Evolutionary conservation across 2,113 vertebrate species (phyloP).

Genomic region (Monopterus albus): DNA sequence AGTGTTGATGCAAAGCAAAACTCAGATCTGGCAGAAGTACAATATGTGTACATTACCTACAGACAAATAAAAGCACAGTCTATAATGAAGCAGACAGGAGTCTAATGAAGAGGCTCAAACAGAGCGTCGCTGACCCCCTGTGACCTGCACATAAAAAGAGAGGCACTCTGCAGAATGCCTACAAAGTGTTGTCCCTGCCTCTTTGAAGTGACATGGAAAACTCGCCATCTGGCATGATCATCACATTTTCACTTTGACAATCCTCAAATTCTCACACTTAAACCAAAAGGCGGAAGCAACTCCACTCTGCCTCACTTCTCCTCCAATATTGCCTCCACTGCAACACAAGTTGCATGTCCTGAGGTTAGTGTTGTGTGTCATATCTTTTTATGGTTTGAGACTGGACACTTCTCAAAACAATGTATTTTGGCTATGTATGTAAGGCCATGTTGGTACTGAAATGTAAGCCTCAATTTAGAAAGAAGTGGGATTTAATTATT

Average conservation of each 20-base stretch:
- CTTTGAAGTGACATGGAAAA: conserved; percentile 75
- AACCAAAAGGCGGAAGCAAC: conserved; percentile 17
- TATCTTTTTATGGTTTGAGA: neutral
- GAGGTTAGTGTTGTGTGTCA: neutral
- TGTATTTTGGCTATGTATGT: too few species aligned
- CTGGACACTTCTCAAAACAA: neutral
- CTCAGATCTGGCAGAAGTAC: conserved; percentile 46
- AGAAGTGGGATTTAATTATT: too few species aligned
- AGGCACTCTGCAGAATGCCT: conserved; percentile 69
- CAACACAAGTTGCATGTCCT: neutral
- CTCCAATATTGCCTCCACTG: conserved; percentile 12
- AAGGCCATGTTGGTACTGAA: too few species aligned
- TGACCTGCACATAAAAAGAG: conserved; percentile 71
- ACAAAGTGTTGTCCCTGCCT: conserved; percentile 66
- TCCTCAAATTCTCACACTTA: conserved; percentile 52
- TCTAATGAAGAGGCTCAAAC: conserved; percentile 76
- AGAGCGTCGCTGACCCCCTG: conserved; percentile 48
- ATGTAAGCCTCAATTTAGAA: too few species aligned
- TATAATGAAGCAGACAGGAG: conserved; percentile 56
- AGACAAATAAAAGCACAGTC: conserved; percentile 68
- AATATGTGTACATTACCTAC: conserved; percentile 49
- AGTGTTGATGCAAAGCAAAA: conserved; percentile 50
- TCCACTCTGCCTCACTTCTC: conserved; percentile 3
- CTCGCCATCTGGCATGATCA: conserved; percentile 71
- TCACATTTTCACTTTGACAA: conserved; percentile 69